A percentile compares a stretch with the other conserved stretches of the same genome.
Conservation (phyloP, 1,140 invertebrate species). For the Mesaphorura yosii region DNA sequence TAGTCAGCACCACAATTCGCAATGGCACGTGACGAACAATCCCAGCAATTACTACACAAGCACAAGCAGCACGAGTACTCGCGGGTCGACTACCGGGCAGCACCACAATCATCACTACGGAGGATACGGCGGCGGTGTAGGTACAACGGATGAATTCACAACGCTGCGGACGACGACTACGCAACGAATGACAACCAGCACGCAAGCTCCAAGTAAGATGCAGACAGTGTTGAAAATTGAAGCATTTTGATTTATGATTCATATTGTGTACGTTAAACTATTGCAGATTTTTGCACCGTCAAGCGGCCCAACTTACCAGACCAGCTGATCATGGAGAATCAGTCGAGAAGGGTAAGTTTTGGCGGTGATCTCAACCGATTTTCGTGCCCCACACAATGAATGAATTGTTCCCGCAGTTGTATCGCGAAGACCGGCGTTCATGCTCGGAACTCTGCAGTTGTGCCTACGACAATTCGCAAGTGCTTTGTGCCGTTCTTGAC, state of each 20-base stretch:
- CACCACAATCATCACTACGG: neutral
- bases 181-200: slow-evolving; percentile 23
- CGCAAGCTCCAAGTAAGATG: slow-evolving; percentile 34
- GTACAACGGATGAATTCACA: slow-evolving; percentile 20
- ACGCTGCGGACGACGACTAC: slow-evolving; percentile 26
- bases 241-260: neutral
- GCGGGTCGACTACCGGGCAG: neutral
- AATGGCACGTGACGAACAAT: too few species aligned
- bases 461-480: slow-evolving; percentile 59
- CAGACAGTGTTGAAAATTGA: neutral
- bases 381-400: neutral
- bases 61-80: too few species aligned
- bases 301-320: slow-evolving; percentile 60
- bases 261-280: slow-evolving; percentile 13
- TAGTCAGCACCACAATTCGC: too few species aligned
- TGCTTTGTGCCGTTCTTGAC: slow-evolving; percentile 64
- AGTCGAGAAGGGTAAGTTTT: slow-evolving; percentile 54
- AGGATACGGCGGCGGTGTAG: neutral
- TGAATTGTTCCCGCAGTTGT: slow-evolving; percentile 63
- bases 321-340: slow-evolving; percentile 59
- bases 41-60: neutral
- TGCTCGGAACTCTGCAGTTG: slow-evolving; percentile 61
- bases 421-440: slow-evolving; percentile 69
- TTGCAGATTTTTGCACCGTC: slow-evolving; percentile 62
- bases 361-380: neutral